A percentile compares a stretch with the other conserved stretches of the same genome.
Conservation (phyloP, 2,113 vertebrate species). For the Tachysurus vachellii region DNA sequence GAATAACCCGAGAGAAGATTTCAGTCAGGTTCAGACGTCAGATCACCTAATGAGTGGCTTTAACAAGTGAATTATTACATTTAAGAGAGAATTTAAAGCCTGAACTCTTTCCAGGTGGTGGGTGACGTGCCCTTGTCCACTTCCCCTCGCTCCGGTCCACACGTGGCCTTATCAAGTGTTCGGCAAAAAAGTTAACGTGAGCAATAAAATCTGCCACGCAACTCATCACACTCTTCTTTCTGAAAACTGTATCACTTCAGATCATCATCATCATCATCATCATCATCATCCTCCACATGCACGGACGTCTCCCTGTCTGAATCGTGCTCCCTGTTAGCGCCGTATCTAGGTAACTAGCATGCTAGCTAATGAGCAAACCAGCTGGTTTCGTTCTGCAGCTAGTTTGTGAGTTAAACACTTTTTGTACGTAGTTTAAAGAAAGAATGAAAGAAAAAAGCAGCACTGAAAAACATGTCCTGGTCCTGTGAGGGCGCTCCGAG, state of each 20-base stretch:
- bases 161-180: not conserved
- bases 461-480: not conserved
- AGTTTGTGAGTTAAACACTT: too few species aligned
- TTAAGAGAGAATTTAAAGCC: conserved; percentile 28
- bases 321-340: not conserved
- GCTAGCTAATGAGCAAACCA: not conserved
- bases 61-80: not conserved
- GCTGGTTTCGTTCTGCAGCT: not conserved
- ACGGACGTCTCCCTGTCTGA: not conserved
- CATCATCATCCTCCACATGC: not conserved
- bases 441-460: not conserved
- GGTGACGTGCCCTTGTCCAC: not conserved
- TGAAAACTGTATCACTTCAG: not conserved
- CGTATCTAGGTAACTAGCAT: not conserved
- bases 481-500: not conserved
- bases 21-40: not conserved
- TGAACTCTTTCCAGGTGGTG: not conserved
- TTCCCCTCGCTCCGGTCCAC: not conserved
- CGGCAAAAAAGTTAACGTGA: not conserved
- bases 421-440: not conserved
- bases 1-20: not conserved
- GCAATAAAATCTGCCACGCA: not conserved
- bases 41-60: not conserved
- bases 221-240: not conserved
- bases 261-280: not conserved